phyloP scores from a whole-genome alignment of 2,888 invertebrate species.

The Drosophila atripex region DNA sequence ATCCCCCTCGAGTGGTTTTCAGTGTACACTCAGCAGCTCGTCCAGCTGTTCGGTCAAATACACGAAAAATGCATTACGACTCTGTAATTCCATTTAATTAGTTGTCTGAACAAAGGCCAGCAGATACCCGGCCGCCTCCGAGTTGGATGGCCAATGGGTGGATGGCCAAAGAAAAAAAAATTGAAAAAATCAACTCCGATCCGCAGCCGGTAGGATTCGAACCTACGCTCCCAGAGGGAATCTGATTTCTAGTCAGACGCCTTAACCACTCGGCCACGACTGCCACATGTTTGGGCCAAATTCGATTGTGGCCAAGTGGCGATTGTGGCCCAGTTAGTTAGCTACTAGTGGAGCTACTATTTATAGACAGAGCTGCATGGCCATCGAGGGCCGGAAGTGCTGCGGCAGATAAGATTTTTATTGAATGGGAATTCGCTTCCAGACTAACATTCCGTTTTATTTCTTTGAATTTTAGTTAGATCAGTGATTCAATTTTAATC shows the following conservation, averaged over 20 bases:
- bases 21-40: constrained; percentile 48
- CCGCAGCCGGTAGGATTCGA: constrained; percentile 84
- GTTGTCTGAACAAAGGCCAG: constrained; percentile 24
- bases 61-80: constrained; percentile 72
- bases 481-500: neutral
- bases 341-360: neutral
- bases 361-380: neutral
- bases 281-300: constrained; percentile 57
- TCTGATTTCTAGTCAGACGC: constrained; percentile 84
- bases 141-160: too few species aligned
- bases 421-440: neutral
- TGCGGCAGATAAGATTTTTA: neutral
- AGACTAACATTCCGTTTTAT: neutral
- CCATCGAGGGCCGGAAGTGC: neutral
- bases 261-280: constrained; percentile 84
- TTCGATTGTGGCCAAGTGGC: neutral
- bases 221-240: constrained; percentile 84
- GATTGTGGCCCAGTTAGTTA: neutral
- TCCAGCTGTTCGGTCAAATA: constrained; percentile 48
- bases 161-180: neutral
- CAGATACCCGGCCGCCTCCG: too few species aligned
- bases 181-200: neutral
- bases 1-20: constrained; percentile 51
- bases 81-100: constrained; percentile 44
- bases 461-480: neutral